A percentile compares a stretch with the other conserved stretches of the same genome.
These are phyloP conservation scores for Agrotis segetum DNA, from an alignment of 2,888 invertebrate species.

Conservation along the genomic window DNA sequence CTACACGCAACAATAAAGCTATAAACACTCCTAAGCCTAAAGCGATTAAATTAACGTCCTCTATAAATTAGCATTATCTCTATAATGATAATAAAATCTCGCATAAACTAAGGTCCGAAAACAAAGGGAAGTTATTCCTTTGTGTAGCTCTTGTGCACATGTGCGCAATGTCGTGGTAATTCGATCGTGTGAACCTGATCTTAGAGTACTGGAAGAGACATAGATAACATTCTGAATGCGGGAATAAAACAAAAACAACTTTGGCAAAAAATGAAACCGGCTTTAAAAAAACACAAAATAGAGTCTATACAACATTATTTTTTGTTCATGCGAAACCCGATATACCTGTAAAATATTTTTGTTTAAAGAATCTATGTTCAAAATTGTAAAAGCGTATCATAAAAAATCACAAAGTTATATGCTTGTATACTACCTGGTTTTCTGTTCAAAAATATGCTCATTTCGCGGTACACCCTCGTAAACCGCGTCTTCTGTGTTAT, in stretches of 20 bases:
- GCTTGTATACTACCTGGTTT: no score
- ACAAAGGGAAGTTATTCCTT: conserved; percentile 59
- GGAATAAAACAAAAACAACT: background rate
- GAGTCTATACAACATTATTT: no score
- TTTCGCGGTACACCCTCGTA: no score
- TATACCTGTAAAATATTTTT: no score
- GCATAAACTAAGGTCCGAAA: conserved; percentile 58
- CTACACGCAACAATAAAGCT: conserved; percentile 22
- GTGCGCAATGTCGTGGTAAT: conserved; percentile 61
- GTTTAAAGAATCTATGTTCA: no score
- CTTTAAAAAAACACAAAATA: no score
- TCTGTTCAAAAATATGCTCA: no score
- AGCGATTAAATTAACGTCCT: conserved; percentile 49
- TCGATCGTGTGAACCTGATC: conserved; percentile 36
- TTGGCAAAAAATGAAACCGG: no score
- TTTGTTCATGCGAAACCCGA: no score
- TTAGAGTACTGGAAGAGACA: conserved; percentile 36
- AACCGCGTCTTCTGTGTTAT: no score
- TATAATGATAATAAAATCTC: conserved; percentile 63
- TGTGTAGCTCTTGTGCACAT: conserved; percentile 63
- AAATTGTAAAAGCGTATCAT: no score
- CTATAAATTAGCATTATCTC: conserved; percentile 59
- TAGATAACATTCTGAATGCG: background rate
- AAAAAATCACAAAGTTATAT: no score
- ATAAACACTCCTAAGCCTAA: conserved; percentile 29